These are phyloP conservation scores for Colossoma macropomum DNA, from an alignment of 2,113 vertebrate species.

Conservation along the genomic window DNA sequence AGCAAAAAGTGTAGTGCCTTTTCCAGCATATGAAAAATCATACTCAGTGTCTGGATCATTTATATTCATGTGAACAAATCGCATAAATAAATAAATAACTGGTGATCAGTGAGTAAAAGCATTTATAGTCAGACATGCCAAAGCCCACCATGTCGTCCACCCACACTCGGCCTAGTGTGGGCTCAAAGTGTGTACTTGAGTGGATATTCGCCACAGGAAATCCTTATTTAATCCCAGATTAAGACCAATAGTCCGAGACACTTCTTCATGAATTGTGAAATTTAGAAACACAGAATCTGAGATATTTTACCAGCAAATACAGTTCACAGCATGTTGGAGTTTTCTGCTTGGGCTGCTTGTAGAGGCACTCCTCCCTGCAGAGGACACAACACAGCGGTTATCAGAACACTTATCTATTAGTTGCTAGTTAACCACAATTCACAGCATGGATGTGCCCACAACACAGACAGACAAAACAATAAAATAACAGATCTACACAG, in stretches of 20 bases:
- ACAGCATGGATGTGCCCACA: no score
- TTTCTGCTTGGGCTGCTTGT: conserved; percentile 41
- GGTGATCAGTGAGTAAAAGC: no score
- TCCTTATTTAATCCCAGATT: background rate
- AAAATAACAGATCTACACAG: no score
- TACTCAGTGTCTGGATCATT: no score
- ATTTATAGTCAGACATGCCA: background rate
- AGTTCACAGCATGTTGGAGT: conserved; percentile 62
- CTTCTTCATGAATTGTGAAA: background rate
- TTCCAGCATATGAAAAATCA: no score
- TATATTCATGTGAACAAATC: no score
- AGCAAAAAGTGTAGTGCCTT: no score
- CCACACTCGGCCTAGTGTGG: background rate
- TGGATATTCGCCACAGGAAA: background rate
- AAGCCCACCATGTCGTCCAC: background rate
- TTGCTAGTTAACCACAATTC: conserved; percentile 17
- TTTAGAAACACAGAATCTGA: conserved; percentile 11
- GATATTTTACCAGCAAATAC: conserved; percentile 65
- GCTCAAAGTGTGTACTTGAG: background rate
- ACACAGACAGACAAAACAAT: no score
- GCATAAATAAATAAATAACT: no score
- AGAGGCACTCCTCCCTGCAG: conserved; percentile 69
- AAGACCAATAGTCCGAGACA: background rate
- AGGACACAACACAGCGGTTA: background rate
- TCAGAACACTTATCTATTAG: conserved; percentile 15